Evolutionary conservation across 2,888 invertebrate species (phyloP).

Genomic region (Esperia sulphurella): DNA sequence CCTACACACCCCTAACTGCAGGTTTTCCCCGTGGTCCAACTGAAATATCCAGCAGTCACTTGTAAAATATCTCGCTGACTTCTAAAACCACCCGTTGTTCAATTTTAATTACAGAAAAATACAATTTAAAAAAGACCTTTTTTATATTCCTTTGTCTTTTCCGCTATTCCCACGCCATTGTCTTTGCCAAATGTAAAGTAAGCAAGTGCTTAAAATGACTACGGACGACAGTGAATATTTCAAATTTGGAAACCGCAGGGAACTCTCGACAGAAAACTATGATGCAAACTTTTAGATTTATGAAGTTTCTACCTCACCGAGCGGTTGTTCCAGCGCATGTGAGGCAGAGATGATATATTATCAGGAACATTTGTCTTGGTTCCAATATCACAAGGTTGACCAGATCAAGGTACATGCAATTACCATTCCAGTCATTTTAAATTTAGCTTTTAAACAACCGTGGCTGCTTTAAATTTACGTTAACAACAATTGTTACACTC

Average conservation of each 20-base stretch:
- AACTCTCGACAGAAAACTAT: slow-evolving; percentile 45
- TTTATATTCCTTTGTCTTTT: neutral
- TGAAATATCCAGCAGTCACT: too few species aligned
- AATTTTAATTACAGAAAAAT: neutral
- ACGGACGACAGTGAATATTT: slow-evolving; percentile 21
- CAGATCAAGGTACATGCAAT: too few species aligned
- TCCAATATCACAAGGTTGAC: slow-evolving; percentile 13
- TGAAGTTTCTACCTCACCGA: slow-evolving; percentile 38
- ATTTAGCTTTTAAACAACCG: neutral
- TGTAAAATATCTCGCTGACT: neutral
- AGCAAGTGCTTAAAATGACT: slow-evolving; percentile 1
- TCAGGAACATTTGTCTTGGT: slow-evolving; percentile 39
- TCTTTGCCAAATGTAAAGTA: slow-evolving; percentile 2
- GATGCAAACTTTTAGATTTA: slow-evolving; percentile 58
- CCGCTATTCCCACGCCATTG: neutral
- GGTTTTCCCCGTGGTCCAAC: too few species aligned
- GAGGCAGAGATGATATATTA: slow-evolving; percentile 44
- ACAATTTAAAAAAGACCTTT: neutral
- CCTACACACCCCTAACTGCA: too few species aligned
- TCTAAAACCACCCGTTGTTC: neutral
- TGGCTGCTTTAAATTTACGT: neutral
- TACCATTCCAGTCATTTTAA: neutral
- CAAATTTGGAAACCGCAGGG: slow-evolving; percentile 41
- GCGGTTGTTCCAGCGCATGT: slow-evolving; percentile 35
- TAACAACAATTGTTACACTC: slow-evolving; percentile 6